phyloP scores from a whole-genome alignment of 1,140 invertebrate genomes.

The Pogonus chalceus region DNA sequence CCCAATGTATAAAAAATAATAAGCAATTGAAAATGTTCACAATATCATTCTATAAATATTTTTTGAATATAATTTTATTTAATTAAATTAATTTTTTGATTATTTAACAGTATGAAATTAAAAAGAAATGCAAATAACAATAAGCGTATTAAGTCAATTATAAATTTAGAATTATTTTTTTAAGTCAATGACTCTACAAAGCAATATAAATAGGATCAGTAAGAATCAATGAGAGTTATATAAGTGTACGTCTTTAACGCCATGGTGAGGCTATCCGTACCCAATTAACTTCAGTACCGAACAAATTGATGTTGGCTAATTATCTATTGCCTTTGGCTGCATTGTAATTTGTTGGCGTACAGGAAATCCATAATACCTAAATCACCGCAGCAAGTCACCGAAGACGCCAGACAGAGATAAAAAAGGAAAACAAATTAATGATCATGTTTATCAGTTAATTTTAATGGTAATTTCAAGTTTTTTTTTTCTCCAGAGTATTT shows the following conservation, averaged over 20 bases:
- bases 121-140: no score
- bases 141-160: no score
- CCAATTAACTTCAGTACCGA: background rate
- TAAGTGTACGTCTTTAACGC: no score
- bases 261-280: background rate
- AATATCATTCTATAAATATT: no score
- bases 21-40: no score
- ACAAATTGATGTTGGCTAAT: background rate
- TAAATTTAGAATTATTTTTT: no score
- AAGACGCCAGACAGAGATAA: background rate
- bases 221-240: no score
- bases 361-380: background rate
- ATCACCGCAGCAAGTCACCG: background rate
- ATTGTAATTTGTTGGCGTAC: background rate
- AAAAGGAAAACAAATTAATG: background rate
- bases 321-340: background rate
- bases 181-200: no score
- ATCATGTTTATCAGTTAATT: background rate
- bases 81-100: no score
- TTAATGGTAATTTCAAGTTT: background rate
- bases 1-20: background rate
- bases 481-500: background rate
- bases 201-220: no score
- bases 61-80: no score
- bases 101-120: no score